Evolutionary conservation across 2,888 invertebrate species (phyloP), one percentile per base, ranked within the genome.

Genomic region (Xanthorhoe spadicearia): DNA sequence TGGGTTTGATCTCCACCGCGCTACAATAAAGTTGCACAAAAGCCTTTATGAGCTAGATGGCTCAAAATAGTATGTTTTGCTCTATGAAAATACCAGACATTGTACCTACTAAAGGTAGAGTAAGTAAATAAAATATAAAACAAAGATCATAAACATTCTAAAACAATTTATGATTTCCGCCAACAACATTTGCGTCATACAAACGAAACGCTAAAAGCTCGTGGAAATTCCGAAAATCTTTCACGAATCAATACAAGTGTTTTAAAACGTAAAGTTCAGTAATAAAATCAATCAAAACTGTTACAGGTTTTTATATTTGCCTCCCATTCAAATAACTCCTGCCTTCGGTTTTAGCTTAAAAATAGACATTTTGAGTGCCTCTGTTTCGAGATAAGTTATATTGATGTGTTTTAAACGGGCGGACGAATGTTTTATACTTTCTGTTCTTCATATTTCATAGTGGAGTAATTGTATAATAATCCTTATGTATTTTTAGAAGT

Each of bases 231-330:
- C 80, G 81, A 82, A 84, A 83, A 78, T 77, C 76, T 73, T 72
- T 77, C 77, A 80, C 73, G 77, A 73, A 79, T 61, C 58, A 43
- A 70, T 72, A 73, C 76, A 78, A 82, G 84, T 85, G 86, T 86
- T 86, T 86, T 84, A 82, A 86, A 90, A 86, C 87, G 83, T 83
- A 81, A 82, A 83, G 79, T 76, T 75, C 69, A 71, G 88, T 83
- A 86, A 90, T 92, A 92, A 92, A 91, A 92, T 92, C 92, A 91
- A 92, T 92, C 92, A 92, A 87, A 84, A 86, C 81, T 80, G 82
- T 86, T 86, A 86, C 86, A 75, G 83, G 76, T 78, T 86, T 85
- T 91, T 90, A 90, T 86, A 89, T 89, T 88, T 85, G 82, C 84
- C 78, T 77, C 76, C 69, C 63, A 68, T 74, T 71, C 68, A 66